Conservation (phyloP, 2,113 vertebrate species). For the Psephotus haematonotus region DNA sequence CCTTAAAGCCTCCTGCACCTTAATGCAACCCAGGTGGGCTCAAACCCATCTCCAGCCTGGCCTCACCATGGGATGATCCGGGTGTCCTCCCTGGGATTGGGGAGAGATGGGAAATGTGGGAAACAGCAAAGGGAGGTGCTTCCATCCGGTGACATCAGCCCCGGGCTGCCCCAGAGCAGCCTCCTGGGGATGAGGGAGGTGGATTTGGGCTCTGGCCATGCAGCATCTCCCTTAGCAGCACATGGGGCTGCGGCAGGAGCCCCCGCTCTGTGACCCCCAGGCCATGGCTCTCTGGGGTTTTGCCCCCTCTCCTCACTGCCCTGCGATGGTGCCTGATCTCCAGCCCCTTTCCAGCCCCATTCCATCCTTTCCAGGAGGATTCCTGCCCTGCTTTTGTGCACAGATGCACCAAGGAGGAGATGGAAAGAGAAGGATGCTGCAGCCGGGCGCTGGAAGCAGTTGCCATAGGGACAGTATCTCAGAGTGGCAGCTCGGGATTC, state of each 20-base stretch:
- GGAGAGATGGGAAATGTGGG: background rate
- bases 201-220: background rate
- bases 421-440: background rate
- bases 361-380: background rate
- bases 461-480: slow-evolving; percentile 20
- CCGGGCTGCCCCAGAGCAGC: background rate
- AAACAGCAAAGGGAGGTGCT: rapidly evolving
- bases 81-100: too few relatives aligned
- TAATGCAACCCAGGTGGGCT: background rate
- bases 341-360: background rate
- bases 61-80: background rate
- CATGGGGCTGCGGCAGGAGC: background rate
- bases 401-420: background rate
- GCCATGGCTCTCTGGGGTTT: rapidly evolving
- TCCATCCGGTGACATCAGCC: background rate
- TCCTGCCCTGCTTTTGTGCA: background rate
- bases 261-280: background rate
- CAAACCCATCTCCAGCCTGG: background rate
- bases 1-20: background rate
- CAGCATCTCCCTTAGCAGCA: background rate
- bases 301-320: background rate
- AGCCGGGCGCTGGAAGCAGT: background rate
- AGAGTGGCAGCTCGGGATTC: background rate
- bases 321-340: rapidly evolving
- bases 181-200: background rate